Evolutionary conservation across 2,797 vertebrate genomes (phyloP).

Genomic region (Crocodylus rhombifer): DNA sequence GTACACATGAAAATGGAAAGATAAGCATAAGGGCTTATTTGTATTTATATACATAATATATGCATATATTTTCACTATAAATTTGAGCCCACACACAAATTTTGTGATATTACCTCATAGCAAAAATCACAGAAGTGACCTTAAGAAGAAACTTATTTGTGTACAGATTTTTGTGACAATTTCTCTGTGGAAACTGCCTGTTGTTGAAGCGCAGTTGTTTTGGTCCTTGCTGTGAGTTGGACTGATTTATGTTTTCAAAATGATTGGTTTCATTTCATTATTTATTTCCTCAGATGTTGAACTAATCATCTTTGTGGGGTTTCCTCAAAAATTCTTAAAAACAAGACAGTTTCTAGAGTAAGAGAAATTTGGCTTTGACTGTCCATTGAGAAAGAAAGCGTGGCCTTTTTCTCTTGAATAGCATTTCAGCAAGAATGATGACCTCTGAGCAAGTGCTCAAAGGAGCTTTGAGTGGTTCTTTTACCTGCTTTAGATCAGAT

Average conservation of each 20-base stretch:
- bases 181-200: rapidly evolving
- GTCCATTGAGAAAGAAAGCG: rapidly evolving
- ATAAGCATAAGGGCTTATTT: neutral
- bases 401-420: neutral
- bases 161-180: rapidly evolving
- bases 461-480: rapidly evolving
- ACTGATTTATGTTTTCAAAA: neutral
- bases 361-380: neutral
- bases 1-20: neutral
- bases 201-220: neutral
- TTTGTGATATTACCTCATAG: neutral
- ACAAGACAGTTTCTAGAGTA: neutral
- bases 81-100: neutral
- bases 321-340: neutral
- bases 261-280: neutral
- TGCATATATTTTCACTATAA: neutral
- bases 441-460: rapidly evolving
- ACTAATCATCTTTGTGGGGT: neutral
- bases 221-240: rapidly evolving
- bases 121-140: neutral
- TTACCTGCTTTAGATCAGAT: rapidly evolving
- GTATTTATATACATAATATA: neutral
- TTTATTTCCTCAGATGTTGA: rapidly evolving
- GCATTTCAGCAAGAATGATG: rapidly evolving
- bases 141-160: rapidly evolving